Evolutionary conservation across 2,797 vertebrate species (phyloP).

Genomic region (Tamandua tetradactyla): DNA sequence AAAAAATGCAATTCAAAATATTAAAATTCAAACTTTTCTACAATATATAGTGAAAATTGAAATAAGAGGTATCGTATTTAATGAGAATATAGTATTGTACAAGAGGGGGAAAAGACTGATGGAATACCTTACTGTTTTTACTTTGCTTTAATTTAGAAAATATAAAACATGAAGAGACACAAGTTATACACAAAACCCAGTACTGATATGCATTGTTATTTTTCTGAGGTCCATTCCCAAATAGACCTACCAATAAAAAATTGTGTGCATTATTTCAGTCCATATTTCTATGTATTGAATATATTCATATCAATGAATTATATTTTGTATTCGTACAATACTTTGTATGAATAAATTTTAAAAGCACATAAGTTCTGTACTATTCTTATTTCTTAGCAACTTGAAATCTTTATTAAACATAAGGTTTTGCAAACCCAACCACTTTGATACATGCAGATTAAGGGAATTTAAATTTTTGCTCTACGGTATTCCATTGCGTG

Average conservation of each 20-base stretch:
- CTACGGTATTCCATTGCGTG: background rate
- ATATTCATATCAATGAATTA: background rate
- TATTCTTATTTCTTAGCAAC: background rate
- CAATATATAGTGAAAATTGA: background rate
- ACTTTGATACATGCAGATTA: background rate
- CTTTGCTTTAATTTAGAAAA: no score
- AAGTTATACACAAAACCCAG: background rate
- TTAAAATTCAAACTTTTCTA: background rate
- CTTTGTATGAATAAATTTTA: background rate
- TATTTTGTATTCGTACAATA: background rate
- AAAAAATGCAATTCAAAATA: background rate
- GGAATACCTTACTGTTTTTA: background rate
- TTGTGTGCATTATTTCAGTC: background rate
- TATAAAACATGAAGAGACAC: background rate
- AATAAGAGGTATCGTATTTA: background rate
- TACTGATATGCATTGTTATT: background rate
- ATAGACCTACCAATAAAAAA: background rate
- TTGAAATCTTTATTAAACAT: background rate
- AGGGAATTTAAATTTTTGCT: background rate
- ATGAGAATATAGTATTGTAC: background rate
- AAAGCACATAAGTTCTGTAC: background rate
- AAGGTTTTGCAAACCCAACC: background rate
- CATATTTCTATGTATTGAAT: background rate
- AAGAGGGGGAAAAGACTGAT: background rate
- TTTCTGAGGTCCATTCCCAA: background rate